Conservation (phyloP, 2,797 vertebrate species). For the Macropus fuliginosus region DNA sequence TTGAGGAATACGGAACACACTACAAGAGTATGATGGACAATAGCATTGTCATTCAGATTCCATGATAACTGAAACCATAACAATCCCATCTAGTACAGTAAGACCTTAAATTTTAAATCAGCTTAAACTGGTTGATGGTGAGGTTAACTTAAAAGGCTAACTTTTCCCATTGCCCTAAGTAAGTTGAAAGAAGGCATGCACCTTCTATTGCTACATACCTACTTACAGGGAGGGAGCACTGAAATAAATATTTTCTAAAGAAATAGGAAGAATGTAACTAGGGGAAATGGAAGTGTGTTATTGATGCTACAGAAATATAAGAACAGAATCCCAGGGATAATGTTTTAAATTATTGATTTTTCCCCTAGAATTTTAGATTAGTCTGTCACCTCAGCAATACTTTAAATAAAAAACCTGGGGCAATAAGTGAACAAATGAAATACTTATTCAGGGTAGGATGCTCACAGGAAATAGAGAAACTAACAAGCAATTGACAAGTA, state of each 20-base stretch:
- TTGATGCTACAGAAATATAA: background rate
- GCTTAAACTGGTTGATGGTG: background rate
- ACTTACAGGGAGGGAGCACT: background rate
- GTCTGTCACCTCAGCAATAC: background rate
- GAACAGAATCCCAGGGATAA: background rate
- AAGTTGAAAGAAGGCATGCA: background rate
- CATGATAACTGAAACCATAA: background rate
- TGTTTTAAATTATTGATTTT: background rate
- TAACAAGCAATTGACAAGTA: background rate
- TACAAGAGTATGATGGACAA: background rate
- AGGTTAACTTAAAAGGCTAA: background rate
- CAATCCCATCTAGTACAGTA: background rate
- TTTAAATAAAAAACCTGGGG: background rate
- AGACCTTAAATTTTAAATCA: background rate
- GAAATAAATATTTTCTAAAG: background rate
- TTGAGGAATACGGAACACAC: background rate
- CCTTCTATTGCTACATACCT: background rate
- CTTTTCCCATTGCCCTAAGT: background rate
- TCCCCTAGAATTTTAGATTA: background rate
- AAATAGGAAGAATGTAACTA: background rate
- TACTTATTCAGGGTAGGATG: background rate
- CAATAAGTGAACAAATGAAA: background rate
- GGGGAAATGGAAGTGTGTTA: background rate
- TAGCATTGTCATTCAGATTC: background rate
- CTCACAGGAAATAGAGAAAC: background rate